Percentiles rank a stretch among this genome's conserved stretches.
Conservation (phyloP, 2,113 vertebrate species). For the Pseudonaja textilis region DNA sequence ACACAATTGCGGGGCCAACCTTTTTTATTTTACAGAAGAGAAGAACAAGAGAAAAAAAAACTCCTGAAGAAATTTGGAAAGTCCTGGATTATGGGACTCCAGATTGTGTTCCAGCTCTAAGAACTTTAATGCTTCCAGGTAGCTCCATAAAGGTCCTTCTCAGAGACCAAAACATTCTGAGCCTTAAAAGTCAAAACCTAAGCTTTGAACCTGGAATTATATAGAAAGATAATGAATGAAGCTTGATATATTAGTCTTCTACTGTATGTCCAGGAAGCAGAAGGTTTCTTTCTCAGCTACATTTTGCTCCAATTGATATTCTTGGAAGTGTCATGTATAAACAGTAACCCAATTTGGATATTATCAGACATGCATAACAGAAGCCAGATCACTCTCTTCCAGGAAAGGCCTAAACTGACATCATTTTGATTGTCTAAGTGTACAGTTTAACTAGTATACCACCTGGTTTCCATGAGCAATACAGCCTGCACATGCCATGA, state of each 20-base stretch:
- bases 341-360: constrained; percentile 4
- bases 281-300: neutral
- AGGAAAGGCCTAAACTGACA: neutral
- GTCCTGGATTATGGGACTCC: neutral
- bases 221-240: neutral
- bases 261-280: neutral
- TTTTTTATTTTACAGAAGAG: neutral
- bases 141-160: neutral
- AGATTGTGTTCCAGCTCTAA: neutral
- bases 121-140: neutral
- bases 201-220: neutral
- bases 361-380: neutral
- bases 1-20: neutral
- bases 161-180: neutral
- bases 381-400: neutral
- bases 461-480: neutral
- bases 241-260: neutral
- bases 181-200: neutral
- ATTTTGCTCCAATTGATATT: neutral
- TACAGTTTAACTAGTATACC: neutral
- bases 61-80: neutral
- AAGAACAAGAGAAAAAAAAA: neutral
- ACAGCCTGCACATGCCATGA: neutral
- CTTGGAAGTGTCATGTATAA: neutral
- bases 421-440: neutral